A percentile compares a stretch with the other conserved stretches of the same genome.
Evolutionary conservation across 2,888 invertebrate species (phyloP).

Genomic region (Myopa tessellatipennis): DNA sequence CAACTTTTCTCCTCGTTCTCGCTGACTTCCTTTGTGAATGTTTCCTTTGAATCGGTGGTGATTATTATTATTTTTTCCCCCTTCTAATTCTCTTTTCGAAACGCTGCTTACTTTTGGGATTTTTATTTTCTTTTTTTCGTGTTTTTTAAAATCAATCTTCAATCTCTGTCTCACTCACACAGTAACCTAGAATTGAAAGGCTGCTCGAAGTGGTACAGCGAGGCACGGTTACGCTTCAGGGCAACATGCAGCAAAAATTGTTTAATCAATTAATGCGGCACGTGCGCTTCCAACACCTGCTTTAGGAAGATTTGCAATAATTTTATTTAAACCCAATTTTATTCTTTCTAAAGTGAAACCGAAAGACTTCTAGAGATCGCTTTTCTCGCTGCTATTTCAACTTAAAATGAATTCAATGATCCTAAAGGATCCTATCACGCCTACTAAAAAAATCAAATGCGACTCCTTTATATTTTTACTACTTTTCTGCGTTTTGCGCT

Average conservation of each 20-base stretch:
- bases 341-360: not conserved
- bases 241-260: slow-evolving; percentile 51
- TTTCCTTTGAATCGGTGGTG: slow-evolving; percentile 5
- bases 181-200: slow-evolving; percentile 25
- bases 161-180: slow-evolving; percentile 12
- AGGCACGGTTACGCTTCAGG: slow-evolving; percentile 35
- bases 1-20: not conserved
- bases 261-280: slow-evolving; percentile 60
- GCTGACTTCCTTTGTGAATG: not conserved
- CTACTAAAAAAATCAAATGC: too few species aligned
- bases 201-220: slow-evolving; percentile 6
- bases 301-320: not conserved
- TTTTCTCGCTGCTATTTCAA: too few species aligned
- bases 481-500: not conserved
- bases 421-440: too few species aligned
- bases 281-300: slow-evolving; percentile 43
- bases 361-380: too few species aligned
- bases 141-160: not conserved
- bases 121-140: slow-evolving; percentile 3
- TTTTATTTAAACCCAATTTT: not conserved
- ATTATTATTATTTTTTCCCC: not conserved
- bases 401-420: too few species aligned
- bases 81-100: not conserved
- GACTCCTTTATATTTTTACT: too few species aligned
- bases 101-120: not conserved